phyloP scores from a whole-genome alignment of 2,113 vertebrate species.

The Ciconia boyciana region DNA sequence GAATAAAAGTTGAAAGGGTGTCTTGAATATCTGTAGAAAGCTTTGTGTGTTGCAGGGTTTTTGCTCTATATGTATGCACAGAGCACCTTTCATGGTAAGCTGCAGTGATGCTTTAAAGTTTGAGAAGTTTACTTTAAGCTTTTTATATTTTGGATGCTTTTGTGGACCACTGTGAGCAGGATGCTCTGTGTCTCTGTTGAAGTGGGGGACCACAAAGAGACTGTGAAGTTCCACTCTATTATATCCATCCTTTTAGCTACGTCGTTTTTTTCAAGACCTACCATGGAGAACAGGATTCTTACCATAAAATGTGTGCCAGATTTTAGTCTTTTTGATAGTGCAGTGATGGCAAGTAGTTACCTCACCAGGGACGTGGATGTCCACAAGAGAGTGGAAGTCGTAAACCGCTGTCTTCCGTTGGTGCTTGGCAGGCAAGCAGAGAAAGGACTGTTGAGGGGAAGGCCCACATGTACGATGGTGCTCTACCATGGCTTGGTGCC shows the following conservation, averaged over 20 bases:
- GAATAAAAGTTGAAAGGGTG: slow-evolving; percentile 49
- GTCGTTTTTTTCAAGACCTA: background rate
- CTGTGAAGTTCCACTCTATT: background rate
- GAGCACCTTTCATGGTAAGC: background rate
- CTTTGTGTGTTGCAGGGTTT: slow-evolving; percentile 21
- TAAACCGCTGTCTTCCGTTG: background rate
- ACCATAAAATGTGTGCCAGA: background rate
- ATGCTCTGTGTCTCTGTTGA: background rate
- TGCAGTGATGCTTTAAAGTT: background rate
- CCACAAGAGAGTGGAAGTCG: background rate
- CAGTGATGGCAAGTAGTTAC: background rate
- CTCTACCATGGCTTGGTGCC: background rate
- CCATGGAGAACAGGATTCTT: background rate
- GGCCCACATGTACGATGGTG: rapidly evolving
- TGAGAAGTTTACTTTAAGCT: background rate
- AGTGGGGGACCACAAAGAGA: background rate
- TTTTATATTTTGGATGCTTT: slow-evolving; percentile 11
- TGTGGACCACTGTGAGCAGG: background rate
- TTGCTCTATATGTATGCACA: background rate
- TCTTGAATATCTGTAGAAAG: slow-evolving; percentile 45
- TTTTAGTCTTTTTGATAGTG: background rate
- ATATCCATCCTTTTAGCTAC: background rate
- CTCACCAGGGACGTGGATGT: background rate
- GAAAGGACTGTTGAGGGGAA: background rate
- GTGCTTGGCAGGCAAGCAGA: background rate